Evolutionary conservation across 2,888 invertebrate genomes (phyloP).

Genomic region (Orchestes rusci): DNA sequence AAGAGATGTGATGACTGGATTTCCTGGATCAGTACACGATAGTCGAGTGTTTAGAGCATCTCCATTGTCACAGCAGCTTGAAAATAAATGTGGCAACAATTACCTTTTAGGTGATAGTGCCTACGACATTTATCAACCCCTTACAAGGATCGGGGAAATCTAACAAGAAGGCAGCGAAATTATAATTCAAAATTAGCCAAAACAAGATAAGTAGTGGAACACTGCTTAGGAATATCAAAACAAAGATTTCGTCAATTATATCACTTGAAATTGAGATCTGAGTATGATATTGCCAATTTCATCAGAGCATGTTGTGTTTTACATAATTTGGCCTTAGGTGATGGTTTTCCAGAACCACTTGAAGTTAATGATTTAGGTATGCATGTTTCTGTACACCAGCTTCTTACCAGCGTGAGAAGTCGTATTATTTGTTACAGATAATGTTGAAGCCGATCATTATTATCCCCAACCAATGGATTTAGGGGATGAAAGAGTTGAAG

Average conservation of each 20-base stretch:
- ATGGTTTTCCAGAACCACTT: background rate
- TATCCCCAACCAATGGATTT: background rate
- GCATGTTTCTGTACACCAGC: no score
- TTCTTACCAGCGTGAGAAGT: no score
- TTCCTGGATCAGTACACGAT: constrained; percentile 9
- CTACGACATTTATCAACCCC: constrained; percentile 7
- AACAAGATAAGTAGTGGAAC: background rate
- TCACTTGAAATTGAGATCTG: constrained; percentile 2
- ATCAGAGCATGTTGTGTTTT: constrained; percentile 11
- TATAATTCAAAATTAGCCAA: background rate
- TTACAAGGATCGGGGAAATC: background rate
- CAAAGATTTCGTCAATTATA: constrained; percentile 1
- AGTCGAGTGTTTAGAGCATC: constrained; percentile 6
- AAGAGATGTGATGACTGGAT: background rate
- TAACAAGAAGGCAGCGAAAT: constrained; percentile 3
- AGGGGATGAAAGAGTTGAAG: background rate
- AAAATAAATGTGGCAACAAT: constrained; percentile 5
- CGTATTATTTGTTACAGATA: background rate
- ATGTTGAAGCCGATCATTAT: background rate
- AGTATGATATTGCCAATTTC: constrained; percentile 6
- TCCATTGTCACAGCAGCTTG: constrained; percentile 2
- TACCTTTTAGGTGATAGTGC: constrained; percentile 10
- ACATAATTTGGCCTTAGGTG: constrained; percentile 4
- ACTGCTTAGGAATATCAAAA: constrained; percentile 1
- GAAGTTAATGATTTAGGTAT: background rate